Evolutionary conservation across 2,797 vertebrate genomes (phyloP).

Genomic region (Neomorphus geoffroyi): DNA sequence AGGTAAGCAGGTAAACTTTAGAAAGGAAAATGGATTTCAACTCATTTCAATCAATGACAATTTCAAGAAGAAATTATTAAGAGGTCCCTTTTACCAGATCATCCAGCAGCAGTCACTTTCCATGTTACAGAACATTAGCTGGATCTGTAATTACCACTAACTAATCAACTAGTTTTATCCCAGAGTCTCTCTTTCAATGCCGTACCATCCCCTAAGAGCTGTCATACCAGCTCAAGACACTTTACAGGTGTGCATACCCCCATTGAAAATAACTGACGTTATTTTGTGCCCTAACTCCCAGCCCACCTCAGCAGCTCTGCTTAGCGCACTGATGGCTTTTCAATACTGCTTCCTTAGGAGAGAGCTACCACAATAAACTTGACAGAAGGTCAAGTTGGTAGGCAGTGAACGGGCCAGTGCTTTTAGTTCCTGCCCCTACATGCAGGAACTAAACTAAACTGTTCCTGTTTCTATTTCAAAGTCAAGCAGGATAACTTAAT

Average conservation of each 20-base stretch:
- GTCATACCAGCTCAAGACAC: background rate
- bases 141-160: background rate
- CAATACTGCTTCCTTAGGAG: background rate
- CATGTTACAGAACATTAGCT: accelerated
- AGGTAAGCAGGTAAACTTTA: background rate
- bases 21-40: background rate
- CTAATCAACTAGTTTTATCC: background rate
- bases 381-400: background rate
- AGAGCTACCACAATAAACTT: background rate
- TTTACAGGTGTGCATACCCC: background rate
- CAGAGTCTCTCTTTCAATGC: background rate
- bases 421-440: background rate
- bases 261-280: background rate
- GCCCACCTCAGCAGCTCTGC: background rate
- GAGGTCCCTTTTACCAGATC: background rate
- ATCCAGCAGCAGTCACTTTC: background rate
- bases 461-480: background rate
- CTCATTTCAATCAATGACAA: background rate
- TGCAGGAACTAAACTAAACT: background rate
- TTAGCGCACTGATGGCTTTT: background rate
- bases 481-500: background rate
- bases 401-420: background rate
- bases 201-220: background rate
- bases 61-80: background rate
- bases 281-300: background rate